Evolutionary conservation across 2,888 invertebrate genomes (phyloP).

Genomic region (Elaeidobius kamerunicus): DNA sequence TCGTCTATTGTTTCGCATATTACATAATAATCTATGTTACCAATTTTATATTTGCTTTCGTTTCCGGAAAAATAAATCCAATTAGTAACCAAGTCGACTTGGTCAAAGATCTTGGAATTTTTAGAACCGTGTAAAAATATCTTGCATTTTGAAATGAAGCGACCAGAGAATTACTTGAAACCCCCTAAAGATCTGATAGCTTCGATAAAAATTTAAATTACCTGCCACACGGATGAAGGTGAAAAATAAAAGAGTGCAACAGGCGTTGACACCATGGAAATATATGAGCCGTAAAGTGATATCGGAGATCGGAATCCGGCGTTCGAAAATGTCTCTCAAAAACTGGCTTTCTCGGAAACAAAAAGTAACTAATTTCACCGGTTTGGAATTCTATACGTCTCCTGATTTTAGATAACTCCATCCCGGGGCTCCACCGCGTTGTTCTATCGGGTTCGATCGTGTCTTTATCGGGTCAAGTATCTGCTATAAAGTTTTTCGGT

Average conservation of each 20-base stretch:
- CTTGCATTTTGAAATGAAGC: too few relatives aligned
- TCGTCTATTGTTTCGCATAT: too few relatives aligned
- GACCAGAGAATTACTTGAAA: too few relatives aligned
- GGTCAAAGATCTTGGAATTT: too few relatives aligned
- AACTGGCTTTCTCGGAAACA: conserved; percentile 40
- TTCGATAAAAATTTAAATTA: conserved; percentile 11
- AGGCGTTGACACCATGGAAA: conserved; percentile 41
- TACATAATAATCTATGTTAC: too few relatives aligned
- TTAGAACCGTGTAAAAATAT: too few relatives aligned
- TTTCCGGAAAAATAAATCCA: too few relatives aligned
- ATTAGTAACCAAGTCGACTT: too few relatives aligned
- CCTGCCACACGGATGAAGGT: conserved; percentile 21
- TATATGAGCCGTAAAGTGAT: conserved; percentile 46
- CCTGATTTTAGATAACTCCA: conserved; percentile 29
- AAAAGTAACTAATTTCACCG: conserved; percentile 39
- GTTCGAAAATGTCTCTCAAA: conserved; percentile 40
- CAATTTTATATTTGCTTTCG: too few relatives aligned
- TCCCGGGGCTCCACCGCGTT: conserved; percentile 24
- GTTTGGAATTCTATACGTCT: conserved; percentile 32
- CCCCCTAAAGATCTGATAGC: conserved; percentile 2
- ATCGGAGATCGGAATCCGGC: conserved; percentile 46
- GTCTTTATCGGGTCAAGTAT: conserved; percentile 27
- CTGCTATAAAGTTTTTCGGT: conserved; percentile 24
- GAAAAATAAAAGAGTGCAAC: conserved; percentile 39
- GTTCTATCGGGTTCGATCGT: conserved; percentile 29